Base-by-base conservation (phyloP, 2,888 invertebrate species). In the Apodemia hepburni region DNA sequence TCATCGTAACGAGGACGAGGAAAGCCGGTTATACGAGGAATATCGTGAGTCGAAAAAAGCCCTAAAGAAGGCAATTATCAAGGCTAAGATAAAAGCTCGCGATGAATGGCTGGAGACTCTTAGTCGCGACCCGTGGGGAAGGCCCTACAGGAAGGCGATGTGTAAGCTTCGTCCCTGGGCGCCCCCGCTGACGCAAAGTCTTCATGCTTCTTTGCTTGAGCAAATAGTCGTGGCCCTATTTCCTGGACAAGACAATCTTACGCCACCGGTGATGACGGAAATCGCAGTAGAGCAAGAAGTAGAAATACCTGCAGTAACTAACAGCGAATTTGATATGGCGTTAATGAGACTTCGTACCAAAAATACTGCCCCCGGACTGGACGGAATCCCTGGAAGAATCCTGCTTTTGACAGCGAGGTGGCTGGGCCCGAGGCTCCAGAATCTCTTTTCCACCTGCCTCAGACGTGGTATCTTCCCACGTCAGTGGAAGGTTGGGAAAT, bases 311-410 rank as follows among this genome's bases (percentile, higher is more conserved):
- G 27, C 27, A 27, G 27, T 27, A 27, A 3, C 29, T 29, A 6
- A 29, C 29, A 6, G 4, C 29, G 29, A 29, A 29, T 29, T 29
- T 29, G n/a, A 18, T 9, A 6, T 12, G 29, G 54, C 45, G 3
- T 27, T 45, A 2, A 2, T n/a, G 4, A 27, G 27, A 15, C 54
- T 63, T 12, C 54, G 38, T 2, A 4, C 9, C 1, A 59, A 42
- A n/a, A 59, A 58, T 17, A 45, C 3, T 64, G 69, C 9, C 64
- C 66, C 12, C 47, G 66, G 54, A 57, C 66, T 33, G 6, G 58
- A 63, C 29, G 62, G 59, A 3, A 42, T 59, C 5, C 61, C 58
- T 3, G 58, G 61, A 6, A 22, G 45, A 7, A 58, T 22, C 5
- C 38, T 57, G 45, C 51, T 27, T n/a, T 22, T 63, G 12, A 54